These are phyloP conservation scores for Drosophila fulvimacula DNA, from an alignment of 2,888 invertebrate genomes.

Conservation along the genomic window DNA sequence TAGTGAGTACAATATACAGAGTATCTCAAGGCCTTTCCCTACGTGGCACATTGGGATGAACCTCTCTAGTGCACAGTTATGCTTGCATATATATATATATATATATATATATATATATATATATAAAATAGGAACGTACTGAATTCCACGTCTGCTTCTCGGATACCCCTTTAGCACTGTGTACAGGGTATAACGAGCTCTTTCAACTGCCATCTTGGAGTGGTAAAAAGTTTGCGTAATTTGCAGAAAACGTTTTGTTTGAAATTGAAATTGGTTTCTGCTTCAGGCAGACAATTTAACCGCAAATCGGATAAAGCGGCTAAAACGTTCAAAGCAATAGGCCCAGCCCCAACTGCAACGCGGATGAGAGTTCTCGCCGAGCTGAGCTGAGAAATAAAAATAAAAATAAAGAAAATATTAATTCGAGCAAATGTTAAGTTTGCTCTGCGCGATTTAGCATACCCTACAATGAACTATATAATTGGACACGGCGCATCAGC, in stretches of 20 bases:
- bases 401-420: slow-evolving; percentile 47
- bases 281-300: slow-evolving; percentile 70
- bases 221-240: slow-evolving; percentile 75
- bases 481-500: slow-evolving; percentile 74
- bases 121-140: not conserved
- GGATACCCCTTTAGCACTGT: not conserved
- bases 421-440: slow-evolving; percentile 59
- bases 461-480: slow-evolving; percentile 75
- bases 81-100: not conserved
- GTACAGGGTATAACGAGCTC: slow-evolving; percentile 5
- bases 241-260: slow-evolving; percentile 78
- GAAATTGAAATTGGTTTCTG: slow-evolving; percentile 83
- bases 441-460: slow-evolving; percentile 64
- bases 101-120: not conserved
- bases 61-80: not conserved
- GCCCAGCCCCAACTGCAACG: slow-evolving; percentile 39
- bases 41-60: no score
- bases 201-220: slow-evolving; percentile 39
- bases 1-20: no score
- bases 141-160: no score
- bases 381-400: slow-evolving; percentile 19
- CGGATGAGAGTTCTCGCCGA: slow-evolving; percentile 20
- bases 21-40: no score
- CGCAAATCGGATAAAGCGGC: slow-evolving; percentile 72
- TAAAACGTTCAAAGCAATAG: slow-evolving; percentile 63